Evolutionary conservation across 2,888 invertebrate species (phyloP).

Genomic region (Caenorhabditis plicata): DNA sequence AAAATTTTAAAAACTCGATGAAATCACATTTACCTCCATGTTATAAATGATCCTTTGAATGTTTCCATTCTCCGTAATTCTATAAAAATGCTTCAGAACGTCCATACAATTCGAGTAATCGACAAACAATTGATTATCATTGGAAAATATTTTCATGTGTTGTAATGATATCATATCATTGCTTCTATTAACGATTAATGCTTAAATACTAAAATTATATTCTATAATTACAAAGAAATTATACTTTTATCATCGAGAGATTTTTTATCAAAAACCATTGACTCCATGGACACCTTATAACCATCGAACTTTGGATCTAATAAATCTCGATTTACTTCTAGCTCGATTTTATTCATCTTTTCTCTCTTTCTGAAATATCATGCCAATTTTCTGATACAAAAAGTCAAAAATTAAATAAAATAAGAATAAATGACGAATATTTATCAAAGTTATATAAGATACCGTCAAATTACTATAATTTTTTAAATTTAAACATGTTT

Average conservation of each 20-base stretch:
- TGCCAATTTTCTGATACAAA: too few relatives aligned
- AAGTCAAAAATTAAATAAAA: background rate
- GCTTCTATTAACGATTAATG: background rate
- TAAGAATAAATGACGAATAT: too few relatives aligned
- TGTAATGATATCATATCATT: slow-evolving; percentile 19
- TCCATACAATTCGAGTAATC: slow-evolving; percentile 8
- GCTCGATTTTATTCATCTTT: slow-evolving; percentile 18
- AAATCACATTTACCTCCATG: background rate
- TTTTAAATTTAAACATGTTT: background rate
- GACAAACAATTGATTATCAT: slow-evolving; percentile 17
- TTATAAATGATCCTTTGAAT: slow-evolving; percentile 10
- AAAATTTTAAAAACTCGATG: background rate
- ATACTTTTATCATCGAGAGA: slow-evolving; percentile 9
- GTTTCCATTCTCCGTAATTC: slow-evolving; percentile 13
- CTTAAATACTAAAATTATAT: slow-evolving; percentile 1
- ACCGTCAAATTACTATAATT: background rate
- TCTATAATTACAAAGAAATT: slow-evolving; percentile 2
- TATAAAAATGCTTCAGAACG: slow-evolving; percentile 8
- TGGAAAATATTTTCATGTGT: slow-evolving; percentile 31
- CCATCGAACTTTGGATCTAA: slow-evolving; percentile 38
- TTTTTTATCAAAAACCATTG: slow-evolving; percentile 3
- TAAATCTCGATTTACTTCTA: slow-evolving; percentile 11
- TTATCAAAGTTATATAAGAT: too few relatives aligned
- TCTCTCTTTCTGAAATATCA: too few relatives aligned
- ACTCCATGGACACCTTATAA: slow-evolving; percentile 38